A percentile compares a stretch with the other conserved stretches of the same genome.
Evolutionary conservation across 1,140 invertebrate species (phyloP).

Genomic region (Aporrectodea caliginosa): DNA sequence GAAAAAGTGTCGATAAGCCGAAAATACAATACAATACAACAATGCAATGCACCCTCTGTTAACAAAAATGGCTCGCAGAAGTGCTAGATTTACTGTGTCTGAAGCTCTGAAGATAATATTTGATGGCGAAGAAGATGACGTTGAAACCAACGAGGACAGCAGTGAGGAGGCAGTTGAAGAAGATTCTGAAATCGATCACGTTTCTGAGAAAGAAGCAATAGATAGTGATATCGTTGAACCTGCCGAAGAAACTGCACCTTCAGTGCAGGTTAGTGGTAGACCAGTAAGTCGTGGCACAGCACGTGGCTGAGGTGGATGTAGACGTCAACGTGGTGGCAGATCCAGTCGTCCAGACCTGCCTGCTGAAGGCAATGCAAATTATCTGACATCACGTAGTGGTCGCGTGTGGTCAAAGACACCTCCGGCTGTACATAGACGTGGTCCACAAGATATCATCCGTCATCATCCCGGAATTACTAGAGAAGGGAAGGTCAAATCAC

Average conservation of each 20-base stretch:
- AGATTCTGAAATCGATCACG: not conserved
- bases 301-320: not conserved
- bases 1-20: no score
- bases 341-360: not conserved
- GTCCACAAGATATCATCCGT: not conserved
- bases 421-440: not conserved
- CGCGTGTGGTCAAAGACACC: not conserved
- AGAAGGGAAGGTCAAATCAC: not conserved
- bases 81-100: not conserved
- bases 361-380: not conserved
- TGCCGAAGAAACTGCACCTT: not conserved
- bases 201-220: no score
- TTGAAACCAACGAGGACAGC: not conserved
- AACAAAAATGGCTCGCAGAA: not conserved
- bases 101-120: not conserved
- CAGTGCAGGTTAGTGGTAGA: not conserved
- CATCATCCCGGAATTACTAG: not conserved
- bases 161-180: not conserved
- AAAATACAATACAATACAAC: no score
- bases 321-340: not conserved
- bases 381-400: not conserved
- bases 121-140: not conserved
- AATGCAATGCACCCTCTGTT: no score
- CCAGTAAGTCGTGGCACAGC: not conserved
- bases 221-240: no score